A percentile compares a stretch with the other conserved stretches of the same genome.
These are phyloP conservation scores for Cyprinodon brontotheroides DNA, from an alignment of 2,113 vertebrate genomes.

Conservation along the genomic window DNA sequence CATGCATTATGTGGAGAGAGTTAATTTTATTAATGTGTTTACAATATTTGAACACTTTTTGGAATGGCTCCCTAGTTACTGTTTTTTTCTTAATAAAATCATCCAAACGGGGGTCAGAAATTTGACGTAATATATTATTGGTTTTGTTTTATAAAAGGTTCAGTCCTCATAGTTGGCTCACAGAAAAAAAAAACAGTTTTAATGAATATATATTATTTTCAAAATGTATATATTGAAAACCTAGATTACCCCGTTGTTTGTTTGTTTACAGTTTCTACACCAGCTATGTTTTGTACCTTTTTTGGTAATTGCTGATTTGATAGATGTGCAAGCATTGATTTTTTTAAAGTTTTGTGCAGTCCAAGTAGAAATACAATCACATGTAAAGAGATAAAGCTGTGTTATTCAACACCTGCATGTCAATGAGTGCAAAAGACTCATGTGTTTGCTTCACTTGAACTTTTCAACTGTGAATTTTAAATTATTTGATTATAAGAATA, in stretches of 20 bases:
- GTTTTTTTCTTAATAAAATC: neutral
- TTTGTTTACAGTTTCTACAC: neutral
- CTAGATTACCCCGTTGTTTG: neutral
- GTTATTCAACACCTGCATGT: neutral
- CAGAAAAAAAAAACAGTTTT: slow-evolving; percentile 7
- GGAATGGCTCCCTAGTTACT: neutral
- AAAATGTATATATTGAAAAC: slow-evolving; percentile 24
- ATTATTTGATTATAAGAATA: no score
- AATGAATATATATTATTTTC: slow-evolving; percentile 20
- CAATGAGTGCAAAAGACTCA: neutral
- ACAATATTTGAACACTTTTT: neutral
- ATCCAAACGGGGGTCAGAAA: neutral
- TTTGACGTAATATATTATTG: slow-evolving; percentile 27
- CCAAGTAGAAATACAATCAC: neutral
- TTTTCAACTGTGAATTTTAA: no score
- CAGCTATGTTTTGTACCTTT: neutral
- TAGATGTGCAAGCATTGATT: neutral
- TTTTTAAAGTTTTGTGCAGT: neutral
- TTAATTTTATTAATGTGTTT: neutral
- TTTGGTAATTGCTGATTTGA: neutral
- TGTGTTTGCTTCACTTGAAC: neutral
- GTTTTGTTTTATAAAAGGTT: slow-evolving; percentile 14
- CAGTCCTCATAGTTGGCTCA: slow-evolving; percentile 11
- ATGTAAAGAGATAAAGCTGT: neutral
- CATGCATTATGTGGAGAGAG: neutral